A percentile compares a stretch with the other conserved stretches of the same genome.
These are phyloP conservation scores for Camponotus pennsylvanicus DNA, from an alignment of 1,140 invertebrate genomes.

Conservation along the genomic window DNA sequence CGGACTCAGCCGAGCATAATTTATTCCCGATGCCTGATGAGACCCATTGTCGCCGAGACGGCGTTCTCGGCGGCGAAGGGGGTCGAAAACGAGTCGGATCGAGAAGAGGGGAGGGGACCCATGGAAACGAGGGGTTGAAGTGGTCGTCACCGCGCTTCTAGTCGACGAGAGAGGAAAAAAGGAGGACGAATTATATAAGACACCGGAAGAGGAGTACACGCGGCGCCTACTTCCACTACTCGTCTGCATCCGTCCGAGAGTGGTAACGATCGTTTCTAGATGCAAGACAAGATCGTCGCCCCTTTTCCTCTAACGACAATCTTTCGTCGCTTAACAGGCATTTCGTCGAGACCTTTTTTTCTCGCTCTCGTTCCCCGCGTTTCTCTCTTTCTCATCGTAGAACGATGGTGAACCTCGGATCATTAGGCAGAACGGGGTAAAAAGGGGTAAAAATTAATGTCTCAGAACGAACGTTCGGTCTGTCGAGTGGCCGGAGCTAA, in stretches of 20 bases:
- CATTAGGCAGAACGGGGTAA: conserved; percentile 83
- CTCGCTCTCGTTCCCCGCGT: conserved; percentile 16
- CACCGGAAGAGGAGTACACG: conserved; percentile 72
- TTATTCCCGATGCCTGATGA: conserved; percentile 85
- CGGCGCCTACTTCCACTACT: conserved; percentile 52
- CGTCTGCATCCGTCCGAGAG: conserved; percentile 72
- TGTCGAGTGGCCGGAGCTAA: conserved; percentile 71
- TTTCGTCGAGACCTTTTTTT: conserved; percentile 77
- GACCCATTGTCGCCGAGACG: conserved; percentile 79
- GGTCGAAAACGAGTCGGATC: conserved; percentile 67
- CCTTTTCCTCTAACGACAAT: conserved; percentile 69
- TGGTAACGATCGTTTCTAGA: conserved; percentile 77
- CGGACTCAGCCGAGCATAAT: conserved; percentile 76
- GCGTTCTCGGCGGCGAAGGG: conserved; percentile 48
- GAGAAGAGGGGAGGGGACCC: conserved; percentile 37
- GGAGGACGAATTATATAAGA: conserved; percentile 71
- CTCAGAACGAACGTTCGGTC: conserved; percentile 84
- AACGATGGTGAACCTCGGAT: conserved; percentile 77
- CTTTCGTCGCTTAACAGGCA: conserved; percentile 80
- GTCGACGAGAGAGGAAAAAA: conserved; percentile 62
- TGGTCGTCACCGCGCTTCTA: conserved; percentile 11
- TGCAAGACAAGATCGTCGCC: conserved; percentile 70
- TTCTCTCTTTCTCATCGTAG: conserved; percentile 20
- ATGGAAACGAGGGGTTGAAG: conserved; percentile 62
- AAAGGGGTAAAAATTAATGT: conserved; percentile 86